phyloP scores from a whole-genome alignment of 2,888 invertebrate genomes.

The Bimastos eiseni region DNA sequence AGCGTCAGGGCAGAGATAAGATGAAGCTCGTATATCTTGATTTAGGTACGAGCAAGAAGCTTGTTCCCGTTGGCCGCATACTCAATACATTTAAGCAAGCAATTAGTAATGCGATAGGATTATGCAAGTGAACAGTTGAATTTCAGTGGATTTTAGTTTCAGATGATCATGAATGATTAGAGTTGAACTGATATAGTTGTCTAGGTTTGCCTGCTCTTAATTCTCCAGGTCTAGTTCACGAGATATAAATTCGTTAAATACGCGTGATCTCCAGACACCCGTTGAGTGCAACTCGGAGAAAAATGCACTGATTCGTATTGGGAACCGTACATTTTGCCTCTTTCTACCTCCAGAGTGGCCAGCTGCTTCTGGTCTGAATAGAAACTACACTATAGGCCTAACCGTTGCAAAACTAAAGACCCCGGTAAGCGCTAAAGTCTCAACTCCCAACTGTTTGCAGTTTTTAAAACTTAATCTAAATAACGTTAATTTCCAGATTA shows the following conservation, averaged over 20 bases:
- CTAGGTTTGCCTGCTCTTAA: background rate
- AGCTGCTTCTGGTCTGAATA: background rate
- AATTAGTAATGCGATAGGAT: background rate
- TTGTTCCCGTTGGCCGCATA: background rate
- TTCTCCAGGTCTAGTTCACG: background rate
- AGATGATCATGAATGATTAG: background rate
- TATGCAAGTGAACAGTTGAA: background rate
- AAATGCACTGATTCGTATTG: background rate
- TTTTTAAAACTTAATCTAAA: background rate
- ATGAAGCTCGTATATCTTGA: background rate
- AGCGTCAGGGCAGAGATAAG: background rate
- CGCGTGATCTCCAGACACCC: background rate
- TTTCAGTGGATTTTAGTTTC: background rate
- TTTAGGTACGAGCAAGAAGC: background rate
- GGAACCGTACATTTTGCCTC: background rate
- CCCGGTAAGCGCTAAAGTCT: background rate
- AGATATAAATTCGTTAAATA: background rate
- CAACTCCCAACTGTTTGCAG: background rate
- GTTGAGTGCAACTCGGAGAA: background rate
- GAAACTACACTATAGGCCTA: too few species aligned
- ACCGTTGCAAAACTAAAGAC: background rate
- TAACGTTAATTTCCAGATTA: background rate
- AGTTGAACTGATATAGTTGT: background rate
- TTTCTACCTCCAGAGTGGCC: background rate
- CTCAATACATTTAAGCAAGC: background rate